Evolutionary conservation across 1,140 invertebrate species (phyloP), one percentile per base, ranked within the genome.

Genomic region (Hypothenemus hampei): DNA sequence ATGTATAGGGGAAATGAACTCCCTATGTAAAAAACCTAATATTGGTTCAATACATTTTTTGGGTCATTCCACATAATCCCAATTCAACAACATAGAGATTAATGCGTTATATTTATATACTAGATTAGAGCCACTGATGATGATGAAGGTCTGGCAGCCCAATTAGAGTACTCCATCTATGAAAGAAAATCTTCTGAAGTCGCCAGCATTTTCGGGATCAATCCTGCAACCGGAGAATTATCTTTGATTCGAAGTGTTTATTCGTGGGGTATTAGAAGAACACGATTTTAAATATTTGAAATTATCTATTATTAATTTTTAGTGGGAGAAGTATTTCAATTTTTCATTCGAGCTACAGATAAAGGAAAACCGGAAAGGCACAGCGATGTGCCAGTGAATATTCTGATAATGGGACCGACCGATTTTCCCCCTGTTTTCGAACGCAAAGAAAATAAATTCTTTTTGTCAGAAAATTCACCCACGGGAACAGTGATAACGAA

Each of bases 331-430:
- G 77, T 86, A 8, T 87, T 89, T 69, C 90, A 94, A 74, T 85
- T 95, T 64, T 96, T 95, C 74, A 83, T 96, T 20, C 80, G 88
- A 45, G 93, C 89, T 4, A 80, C 80, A 47, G 92, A 97, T 72
- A 78, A 77, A 61, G 89, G 91, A 16, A 73, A 75, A 20, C 82
- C 81, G 10, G 68, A 79, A 19, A 76, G 81, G 61, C 81, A 91
- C 71, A 79, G 82, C 23, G 84, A 91, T 62, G 85, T 91, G 1
- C 85, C 91, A 11, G 80, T 94, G 15, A 83, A 84, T 57, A 79
- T 94, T 47, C 79, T 84, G 61, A 79, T 93, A 45, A 86, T 90
- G 75, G 78, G 78, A 29, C 68, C 81, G 0, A 76, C 80, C 45
- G 84, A 89, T 59, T 63, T 70, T 39, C 81, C 87, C 20, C 90